Evolutionary conservation across 1,140 invertebrate species (phyloP).

Genomic region (Drosophila lacteicornis): DNA sequence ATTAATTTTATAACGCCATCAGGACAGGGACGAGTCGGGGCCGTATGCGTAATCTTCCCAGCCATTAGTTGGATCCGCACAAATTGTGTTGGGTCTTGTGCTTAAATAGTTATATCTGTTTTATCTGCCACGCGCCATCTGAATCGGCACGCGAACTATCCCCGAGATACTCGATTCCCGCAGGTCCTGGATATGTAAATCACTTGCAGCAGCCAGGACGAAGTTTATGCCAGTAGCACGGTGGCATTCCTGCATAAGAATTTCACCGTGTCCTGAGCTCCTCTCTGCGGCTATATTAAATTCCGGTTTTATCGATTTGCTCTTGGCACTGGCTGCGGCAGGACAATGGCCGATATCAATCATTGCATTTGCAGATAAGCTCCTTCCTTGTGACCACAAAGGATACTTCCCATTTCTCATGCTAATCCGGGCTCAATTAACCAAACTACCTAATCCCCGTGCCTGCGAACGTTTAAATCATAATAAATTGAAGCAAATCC

Average conservation of each 20-base stretch:
- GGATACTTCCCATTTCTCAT: slow-evolving; percentile 3
- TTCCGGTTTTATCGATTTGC: slow-evolving; percentile 75
- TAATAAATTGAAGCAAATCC: slow-evolving; percentile 52
- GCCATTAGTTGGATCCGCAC: slow-evolving; percentile 57
- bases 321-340: slow-evolving; percentile 5
- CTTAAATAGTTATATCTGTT: slow-evolving; percentile 56
- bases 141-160: slow-evolving; percentile 18
- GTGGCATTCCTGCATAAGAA: slow-evolving; percentile 62
- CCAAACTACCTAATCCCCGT: slow-evolving; percentile 16
- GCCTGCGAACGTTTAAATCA: slow-evolving; percentile 32
- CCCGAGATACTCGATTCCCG: slow-evolving; percentile 27
- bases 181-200: slow-evolving; percentile 71
- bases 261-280: slow-evolving; percentile 24
- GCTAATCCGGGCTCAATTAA: slow-evolving; percentile 24
- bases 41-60: slow-evolving; percentile 55
- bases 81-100: slow-evolving; percentile 31
- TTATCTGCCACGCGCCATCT: slow-evolving; percentile 35
- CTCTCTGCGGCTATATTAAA: slow-evolving; percentile 70
- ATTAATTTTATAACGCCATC: slow-evolving; percentile 76
- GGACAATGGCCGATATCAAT: slow-evolving; percentile 35
- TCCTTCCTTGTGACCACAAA: not conserved
- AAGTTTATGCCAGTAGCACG: slow-evolving; percentile 67
- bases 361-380: slow-evolving; percentile 8
- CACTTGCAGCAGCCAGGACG: slow-evolving; percentile 49
- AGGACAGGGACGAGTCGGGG: slow-evolving; percentile 24